Conservation (phyloP, 1,140 invertebrate genomes). For the Drosophila lini region DNA sequence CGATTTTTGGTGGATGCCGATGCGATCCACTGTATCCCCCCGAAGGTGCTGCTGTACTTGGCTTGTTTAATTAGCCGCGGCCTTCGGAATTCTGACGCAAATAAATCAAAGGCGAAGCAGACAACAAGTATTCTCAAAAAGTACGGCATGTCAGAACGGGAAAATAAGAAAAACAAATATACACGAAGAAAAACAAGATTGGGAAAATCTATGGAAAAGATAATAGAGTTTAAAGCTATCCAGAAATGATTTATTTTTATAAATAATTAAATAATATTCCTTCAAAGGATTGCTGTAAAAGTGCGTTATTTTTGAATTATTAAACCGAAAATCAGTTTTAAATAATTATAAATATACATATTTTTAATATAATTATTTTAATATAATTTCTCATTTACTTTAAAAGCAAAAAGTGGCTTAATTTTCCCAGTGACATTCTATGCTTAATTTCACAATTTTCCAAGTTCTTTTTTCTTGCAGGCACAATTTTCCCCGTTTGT, state of each 20-base stretch:
- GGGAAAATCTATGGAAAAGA: not conserved
- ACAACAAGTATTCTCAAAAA: slow-evolving; percentile 18
- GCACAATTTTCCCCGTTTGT: not conserved
- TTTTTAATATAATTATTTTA: too few relatives aligned
- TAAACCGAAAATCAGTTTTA: too few relatives aligned
- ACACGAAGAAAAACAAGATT: slow-evolving; percentile 1
- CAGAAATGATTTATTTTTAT: not conserved
- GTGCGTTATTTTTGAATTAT: too few relatives aligned
- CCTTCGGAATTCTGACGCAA: slow-evolving; percentile 48
- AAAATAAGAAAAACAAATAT: slow-evolving; percentile 12
- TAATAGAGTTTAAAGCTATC: too few relatives aligned
- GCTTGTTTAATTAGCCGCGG: slow-evolving; percentile 56
- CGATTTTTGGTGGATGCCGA: slow-evolving; percentile 18
- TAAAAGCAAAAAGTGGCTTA: too few relatives aligned
- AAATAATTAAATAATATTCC: too few relatives aligned
- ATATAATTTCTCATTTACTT: not conserved
- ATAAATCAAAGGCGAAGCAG: slow-evolving; percentile 57
- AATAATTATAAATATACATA: too few relatives aligned
- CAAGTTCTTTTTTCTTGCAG: not conserved
- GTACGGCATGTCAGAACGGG: slow-evolving; percentile 3
- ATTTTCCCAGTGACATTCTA: slow-evolving; percentile 1
- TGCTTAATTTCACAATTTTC: not conserved
- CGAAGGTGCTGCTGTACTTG: slow-evolving; percentile 17
- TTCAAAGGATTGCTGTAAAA: too few relatives aligned
- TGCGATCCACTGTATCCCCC: slow-evolving; percentile 25